phyloP scores from a whole-genome alignment of 2,113 vertebrate species.

The Pomatostomus ruficeps region DNA sequence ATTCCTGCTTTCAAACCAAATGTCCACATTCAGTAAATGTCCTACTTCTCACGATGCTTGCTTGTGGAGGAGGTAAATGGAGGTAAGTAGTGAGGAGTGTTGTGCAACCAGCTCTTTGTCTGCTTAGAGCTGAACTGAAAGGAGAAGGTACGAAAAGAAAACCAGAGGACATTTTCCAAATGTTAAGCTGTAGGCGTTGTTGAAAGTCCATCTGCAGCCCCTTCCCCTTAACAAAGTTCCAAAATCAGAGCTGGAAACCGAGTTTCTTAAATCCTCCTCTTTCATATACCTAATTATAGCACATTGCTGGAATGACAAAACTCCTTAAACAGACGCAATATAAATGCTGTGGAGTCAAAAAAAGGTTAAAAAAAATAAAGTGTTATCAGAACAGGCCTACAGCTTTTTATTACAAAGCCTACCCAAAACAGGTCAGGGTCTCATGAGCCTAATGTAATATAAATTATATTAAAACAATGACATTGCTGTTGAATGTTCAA shows the following conservation, averaged over 20 bases:
- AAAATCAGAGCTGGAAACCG: background rate
- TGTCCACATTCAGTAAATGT: background rate
- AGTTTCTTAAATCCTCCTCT: background rate
- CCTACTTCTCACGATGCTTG: background rate
- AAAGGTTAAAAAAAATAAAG: background rate
- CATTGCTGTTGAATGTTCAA: conserved; percentile 45
- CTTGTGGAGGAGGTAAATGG: background rate
- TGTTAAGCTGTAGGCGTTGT: background rate
- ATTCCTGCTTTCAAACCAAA: conserved; percentile 10
- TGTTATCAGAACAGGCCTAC: background rate
- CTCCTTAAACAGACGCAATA: background rate
- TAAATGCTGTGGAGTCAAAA: background rate
- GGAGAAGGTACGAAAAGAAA: background rate
- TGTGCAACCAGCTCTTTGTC: conserved; percentile 18
- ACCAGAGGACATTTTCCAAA: background rate
- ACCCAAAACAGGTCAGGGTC: background rate
- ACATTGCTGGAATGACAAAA: background rate
- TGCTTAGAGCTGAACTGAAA: background rate
- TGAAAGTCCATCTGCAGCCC: background rate
- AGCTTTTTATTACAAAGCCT: conserved; percentile 25
- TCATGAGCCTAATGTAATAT: conserved; percentile 25
- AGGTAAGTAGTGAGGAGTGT: background rate
- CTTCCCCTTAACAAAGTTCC: background rate
- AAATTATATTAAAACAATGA: conserved; percentile 43
- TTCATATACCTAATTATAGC: background rate